Conservation (phyloP, 2,888 invertebrate species). For the Athalia rosae region DNA sequence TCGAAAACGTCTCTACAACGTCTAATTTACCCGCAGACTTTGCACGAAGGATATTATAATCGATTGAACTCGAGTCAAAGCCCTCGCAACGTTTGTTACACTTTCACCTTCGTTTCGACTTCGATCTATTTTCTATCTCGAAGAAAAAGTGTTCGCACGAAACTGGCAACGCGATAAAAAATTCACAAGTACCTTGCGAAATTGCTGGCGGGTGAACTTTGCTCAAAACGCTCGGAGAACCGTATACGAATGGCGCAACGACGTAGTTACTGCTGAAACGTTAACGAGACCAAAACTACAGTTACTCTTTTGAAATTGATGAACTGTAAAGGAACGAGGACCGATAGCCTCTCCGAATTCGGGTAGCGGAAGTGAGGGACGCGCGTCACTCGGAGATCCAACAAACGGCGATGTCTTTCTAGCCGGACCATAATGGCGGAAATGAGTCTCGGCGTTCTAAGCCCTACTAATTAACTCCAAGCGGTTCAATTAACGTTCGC, state of each 20-base stretch:
- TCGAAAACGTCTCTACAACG: not conserved
- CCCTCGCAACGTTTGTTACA: slow-evolving; percentile 15
- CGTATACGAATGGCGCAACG: too few relatives aligned
- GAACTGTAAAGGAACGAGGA: too few relatives aligned
- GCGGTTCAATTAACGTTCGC: slow-evolving; percentile 35
- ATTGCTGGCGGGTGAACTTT: too few relatives aligned
- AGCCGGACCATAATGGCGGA: slow-evolving; percentile 35
- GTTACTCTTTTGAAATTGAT: too few relatives aligned
- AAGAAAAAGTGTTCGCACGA: too few relatives aligned
- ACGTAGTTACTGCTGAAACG: too few relatives aligned
- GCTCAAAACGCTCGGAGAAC: too few relatives aligned
- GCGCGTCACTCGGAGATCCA: slow-evolving; percentile 23
- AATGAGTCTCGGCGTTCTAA: slow-evolving; percentile 20
- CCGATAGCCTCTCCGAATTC: not conserved
- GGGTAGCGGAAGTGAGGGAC: not conserved
- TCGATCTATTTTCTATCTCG: too few relatives aligned
- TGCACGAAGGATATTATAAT: slow-evolving; percentile 18
- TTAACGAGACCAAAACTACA: too few relatives aligned
- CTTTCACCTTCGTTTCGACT: not conserved
- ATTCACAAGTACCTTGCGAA: too few relatives aligned
- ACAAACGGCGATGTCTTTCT: slow-evolving; percentile 8
- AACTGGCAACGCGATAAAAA: too few relatives aligned
- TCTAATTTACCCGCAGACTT: not conserved
- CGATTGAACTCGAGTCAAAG: slow-evolving; percentile 33
- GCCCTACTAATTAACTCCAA: slow-evolving; percentile 28